These are phyloP conservation scores for Jaculus jaculus DNA, from an alignment of 2,113 vertebrate species.

Conservation along the genomic window DNA sequence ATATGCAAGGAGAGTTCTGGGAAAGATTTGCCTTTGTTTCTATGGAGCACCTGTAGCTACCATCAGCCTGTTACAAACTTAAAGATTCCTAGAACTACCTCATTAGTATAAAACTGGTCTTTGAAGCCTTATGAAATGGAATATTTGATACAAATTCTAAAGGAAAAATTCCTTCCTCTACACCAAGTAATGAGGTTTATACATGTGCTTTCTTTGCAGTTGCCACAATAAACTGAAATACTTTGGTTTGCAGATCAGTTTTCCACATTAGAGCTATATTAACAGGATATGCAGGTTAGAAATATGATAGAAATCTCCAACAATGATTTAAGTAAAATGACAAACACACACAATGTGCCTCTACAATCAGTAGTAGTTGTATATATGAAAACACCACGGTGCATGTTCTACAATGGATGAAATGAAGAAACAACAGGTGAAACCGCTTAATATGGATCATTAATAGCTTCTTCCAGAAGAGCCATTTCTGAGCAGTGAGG, in stretches of 20 bases:
- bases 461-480: not conserved
- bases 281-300: not conserved
- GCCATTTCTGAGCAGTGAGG: not conserved
- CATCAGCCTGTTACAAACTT: not conserved
- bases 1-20: not conserved
- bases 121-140: not conserved
- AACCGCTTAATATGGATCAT: not conserved
- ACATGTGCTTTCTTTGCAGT: not conserved
- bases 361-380: conserved; percentile 4
- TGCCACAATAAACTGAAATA: not conserved
- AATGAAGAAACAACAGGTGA: not conserved
- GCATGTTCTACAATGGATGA: not conserved
- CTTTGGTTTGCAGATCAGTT: not conserved
- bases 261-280: not conserved
- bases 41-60: not conserved
- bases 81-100: not conserved
- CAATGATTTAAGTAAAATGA: not conserved
- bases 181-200: not conserved
- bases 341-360: not conserved
- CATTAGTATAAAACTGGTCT: not conserved
- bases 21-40: not conserved
- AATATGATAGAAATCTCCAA: not conserved
- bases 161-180: not conserved
- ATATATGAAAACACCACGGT: not conserved
- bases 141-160: not conserved